Base-by-base conservation (phyloP, 2,113 vertebrate genomes). In the Nothocercus nigrocapillus region DNA sequence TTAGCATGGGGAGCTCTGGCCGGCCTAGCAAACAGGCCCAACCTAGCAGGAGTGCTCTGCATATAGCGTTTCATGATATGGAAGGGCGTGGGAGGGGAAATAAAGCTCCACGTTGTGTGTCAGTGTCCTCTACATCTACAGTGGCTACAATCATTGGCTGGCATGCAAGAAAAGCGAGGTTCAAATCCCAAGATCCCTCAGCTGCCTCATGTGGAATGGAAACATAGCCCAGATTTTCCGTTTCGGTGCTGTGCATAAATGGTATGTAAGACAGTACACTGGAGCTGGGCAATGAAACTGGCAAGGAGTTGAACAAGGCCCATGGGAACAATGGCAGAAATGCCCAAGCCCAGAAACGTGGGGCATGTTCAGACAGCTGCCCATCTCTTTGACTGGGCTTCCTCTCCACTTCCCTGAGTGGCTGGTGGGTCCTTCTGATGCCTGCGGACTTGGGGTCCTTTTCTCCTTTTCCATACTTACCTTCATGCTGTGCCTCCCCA, bases 181-280 rank as follows among this genome's bases (percentile, higher is more conserved):
- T 84, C 61, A 40, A 61, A 13, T 66, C 68, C 73, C 59, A 21
- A 74, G 77, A 56, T 56, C 54, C 54, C 27, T 56, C 54, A 56
- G 15, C 27, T 56, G 28, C 54, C 54, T 56, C 54, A 56, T 56
- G 30, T 17, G 54, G 28, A 77, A 19, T 36, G 56, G 30, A 81
- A 81, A 36, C 81, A 69, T 86, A 95, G 91, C 53, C 25, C 49
- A 58, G 77, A 70, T 38, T 87, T 87, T 89, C 63, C 74, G 78
- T 66, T 77, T 88, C 54, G 72, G 34, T 42, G 28, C 44, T 69
- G 2, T 24, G 38, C 54, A 28, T 74, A 70, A 89, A 70, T 49
- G 80, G 76, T 83, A 75, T 82, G 82, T 92, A 69, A 87, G 72
- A 34, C 25, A 77, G 81, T 16, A 8, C 54, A 30, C 54, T 56